Evolutionary conservation across 2,113 vertebrate species (phyloP).

Genomic region (Polypterus bichir): DNA sequence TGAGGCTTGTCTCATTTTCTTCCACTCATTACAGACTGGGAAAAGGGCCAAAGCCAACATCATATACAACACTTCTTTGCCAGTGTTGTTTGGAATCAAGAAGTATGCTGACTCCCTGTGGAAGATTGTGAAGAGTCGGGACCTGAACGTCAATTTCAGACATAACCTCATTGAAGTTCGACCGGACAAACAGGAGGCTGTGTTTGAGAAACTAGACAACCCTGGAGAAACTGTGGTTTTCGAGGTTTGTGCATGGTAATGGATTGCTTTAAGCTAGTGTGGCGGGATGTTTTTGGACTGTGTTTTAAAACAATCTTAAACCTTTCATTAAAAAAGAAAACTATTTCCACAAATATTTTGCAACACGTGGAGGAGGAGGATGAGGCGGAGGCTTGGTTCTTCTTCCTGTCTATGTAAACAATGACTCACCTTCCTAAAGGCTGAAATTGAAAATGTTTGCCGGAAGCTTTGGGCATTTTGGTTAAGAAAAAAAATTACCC

Average conservation of each 20-base stretch:
- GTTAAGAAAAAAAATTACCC: no score
- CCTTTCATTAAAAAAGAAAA: conserved; percentile 30
- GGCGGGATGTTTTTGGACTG: conserved; percentile 42
- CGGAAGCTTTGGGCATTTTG: no score
- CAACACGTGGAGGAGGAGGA: conserved; percentile 33
- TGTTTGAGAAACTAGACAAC: conserved; percentile 84
- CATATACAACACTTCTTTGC: conserved; percentile 66
- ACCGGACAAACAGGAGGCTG: conserved; percentile 76
- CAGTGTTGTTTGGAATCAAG: conserved; percentile 68
- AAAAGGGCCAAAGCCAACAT: conserved; percentile 66
- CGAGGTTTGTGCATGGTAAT: conserved; percentile 48
- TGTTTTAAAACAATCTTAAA: conserved; percentile 27
- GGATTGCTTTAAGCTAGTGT: conserved; percentile 27
- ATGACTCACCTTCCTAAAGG: conserved; percentile 31
- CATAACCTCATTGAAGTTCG: conserved; percentile 78
- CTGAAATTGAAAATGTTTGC: no score
- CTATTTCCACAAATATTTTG: conserved; percentile 37
- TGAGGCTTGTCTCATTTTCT: conserved; percentile 22
- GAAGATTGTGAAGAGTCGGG: conserved; percentile 61
- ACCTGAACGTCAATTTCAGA: conserved; percentile 69
- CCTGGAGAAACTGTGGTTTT: conserved; percentile 69
- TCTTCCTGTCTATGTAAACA: conserved; percentile 49
- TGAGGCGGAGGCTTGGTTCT: conserved; percentile 33
- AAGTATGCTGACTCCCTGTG: conserved; percentile 81
- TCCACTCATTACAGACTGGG: conserved; percentile 55